A percentile compares a stretch with the other conserved stretches of the same genome.
Evolutionary conservation across 2,888 invertebrate genomes (phyloP).

Genomic region (Euplexia lucipara): DNA sequence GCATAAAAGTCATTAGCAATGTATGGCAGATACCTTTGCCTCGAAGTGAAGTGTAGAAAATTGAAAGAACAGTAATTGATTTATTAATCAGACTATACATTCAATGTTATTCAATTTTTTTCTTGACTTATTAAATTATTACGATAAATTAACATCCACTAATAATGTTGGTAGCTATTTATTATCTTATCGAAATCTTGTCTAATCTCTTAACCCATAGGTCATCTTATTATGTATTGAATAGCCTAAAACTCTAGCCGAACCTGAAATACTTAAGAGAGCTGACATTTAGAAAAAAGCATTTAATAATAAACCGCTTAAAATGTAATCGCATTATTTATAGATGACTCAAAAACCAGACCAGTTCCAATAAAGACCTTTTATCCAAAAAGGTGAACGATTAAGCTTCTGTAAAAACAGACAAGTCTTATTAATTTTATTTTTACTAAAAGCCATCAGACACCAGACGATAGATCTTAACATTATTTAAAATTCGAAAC

Average conservation of each 20-base stretch:
- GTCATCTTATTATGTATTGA: conserved; percentile 20
- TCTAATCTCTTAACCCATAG: conserved; percentile 23
- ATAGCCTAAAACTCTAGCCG: conserved; percentile 5
- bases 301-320: conserved; percentile 42
- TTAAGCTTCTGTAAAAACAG: conserved; percentile 48
- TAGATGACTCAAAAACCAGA: conserved; percentile 41
- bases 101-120: background rate
- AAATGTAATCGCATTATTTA: conserved; percentile 52
- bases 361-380: conserved; percentile 38
- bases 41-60: too few species aligned
- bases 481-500: conserved; percentile 19
- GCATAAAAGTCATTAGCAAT: too few species aligned
- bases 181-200: conserved; percentile 40
- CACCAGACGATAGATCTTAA: conserved; percentile 28
- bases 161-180: conserved; percentile 24
- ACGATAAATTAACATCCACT: background rate
- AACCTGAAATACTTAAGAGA: conserved; percentile 19
- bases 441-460: conserved; percentile 39
- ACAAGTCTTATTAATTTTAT: conserved; percentile 43
- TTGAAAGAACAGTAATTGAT: too few species aligned
- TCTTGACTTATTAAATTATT: background rate
- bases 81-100: too few species aligned
- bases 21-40: too few species aligned
- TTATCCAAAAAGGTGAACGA: conserved; percentile 36
- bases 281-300: conserved; percentile 25